Evolutionary conservation across 2,113 vertebrate species (phyloP), one percentile per base, ranked within the genome.

Genomic region (Rousettus leschenaultii): DNA sequence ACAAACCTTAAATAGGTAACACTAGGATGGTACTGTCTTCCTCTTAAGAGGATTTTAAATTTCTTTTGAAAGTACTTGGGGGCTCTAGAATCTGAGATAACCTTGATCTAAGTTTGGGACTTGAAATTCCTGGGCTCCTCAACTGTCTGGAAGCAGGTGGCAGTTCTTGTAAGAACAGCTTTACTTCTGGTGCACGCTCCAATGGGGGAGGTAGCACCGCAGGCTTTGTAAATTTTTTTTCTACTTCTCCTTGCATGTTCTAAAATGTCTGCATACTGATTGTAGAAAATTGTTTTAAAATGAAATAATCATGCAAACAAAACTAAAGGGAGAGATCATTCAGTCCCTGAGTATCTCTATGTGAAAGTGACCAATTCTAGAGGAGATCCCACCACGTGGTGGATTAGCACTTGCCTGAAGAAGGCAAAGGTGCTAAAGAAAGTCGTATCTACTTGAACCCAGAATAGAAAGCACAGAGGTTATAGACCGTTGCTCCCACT

Each of bases 231-330:
- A 59, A 26, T 4, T 51, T 55, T 28, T 63, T 63, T 71, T 63
- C 55, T 33, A 7, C 57, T 12, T 6, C 5, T 22, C n/a, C 16
- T 24, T 9, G 1, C 7, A 24, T 53, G 68, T 87, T 57, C 45
- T 71, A 80, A 86, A 80, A 63, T 90, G 45, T 93, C 57, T 92
- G 26, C n/a, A 43, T 45, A 83, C 19, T 86, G 53, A 89, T 59
- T 70, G 6, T 61, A 95, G 55, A 92, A 53, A 40, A 78, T 40
- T 70, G 11, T 91, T 87, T 90, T 51, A 84, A 97, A 45, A 57
- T 61, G 68, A 73, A 78, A 78, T 77, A 88, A 77, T 86, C 22
- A 30, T 53, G 45, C 38, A 86, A 70, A 89, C 33, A 87, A 19
- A 79, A 78, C 19, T 30, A 74, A 74, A 35, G n/a, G 55, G 51